Evolutionary conservation across 2,113 vertebrate genomes (phyloP), one percentile per base, ranked within the genome.

Genomic region (Empidonax alnorum): DNA sequence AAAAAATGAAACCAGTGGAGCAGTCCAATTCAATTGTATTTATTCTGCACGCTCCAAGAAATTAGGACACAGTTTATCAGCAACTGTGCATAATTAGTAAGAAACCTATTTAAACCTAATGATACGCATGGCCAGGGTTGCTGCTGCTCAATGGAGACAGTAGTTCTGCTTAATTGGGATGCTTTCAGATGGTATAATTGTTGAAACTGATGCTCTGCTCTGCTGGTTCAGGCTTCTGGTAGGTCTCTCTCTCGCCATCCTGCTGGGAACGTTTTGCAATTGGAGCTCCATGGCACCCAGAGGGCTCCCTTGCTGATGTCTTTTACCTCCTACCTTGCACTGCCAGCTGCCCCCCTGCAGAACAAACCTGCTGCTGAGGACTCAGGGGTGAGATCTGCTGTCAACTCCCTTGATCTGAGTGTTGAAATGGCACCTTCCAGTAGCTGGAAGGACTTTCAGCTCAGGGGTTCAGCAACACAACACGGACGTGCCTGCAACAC

Each of bases 81-180:
- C 71, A 89, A 87, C 63, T 80, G 74, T 23, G 9, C 37, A 90
- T 91, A 90, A 96, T 96, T 91, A 94, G 87, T 85, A 86, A 83
- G 59, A 85, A 93, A 90, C 71, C 63, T 77, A 90, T 66, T 95
- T 90, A 90, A 91, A 83, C 46, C 72, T 77, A 86, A 90, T 80
- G 82, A 89, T 84, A 52, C 1, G 6, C 76, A 88, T 5, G 63
- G 59, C 68, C 65, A 74, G 50, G 12, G 82, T n/a, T 91, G 89
- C 39, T 41, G 42, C 87, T 88, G 82, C 87, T 93, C 58, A 84
- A 56, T 50, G 55, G 82, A 93, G 87, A 63, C 52, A 71, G 74
- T 12, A 69, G 71, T 83, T 94, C 58, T 71, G 82, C 76, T 72
- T 93, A 83, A 94, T 4, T 84, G 90, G 63, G 79, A 67, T 59